Base-by-base conservation (phyloP, 2,797 vertebrate species). In the Chloroceryle amazona region DNA sequence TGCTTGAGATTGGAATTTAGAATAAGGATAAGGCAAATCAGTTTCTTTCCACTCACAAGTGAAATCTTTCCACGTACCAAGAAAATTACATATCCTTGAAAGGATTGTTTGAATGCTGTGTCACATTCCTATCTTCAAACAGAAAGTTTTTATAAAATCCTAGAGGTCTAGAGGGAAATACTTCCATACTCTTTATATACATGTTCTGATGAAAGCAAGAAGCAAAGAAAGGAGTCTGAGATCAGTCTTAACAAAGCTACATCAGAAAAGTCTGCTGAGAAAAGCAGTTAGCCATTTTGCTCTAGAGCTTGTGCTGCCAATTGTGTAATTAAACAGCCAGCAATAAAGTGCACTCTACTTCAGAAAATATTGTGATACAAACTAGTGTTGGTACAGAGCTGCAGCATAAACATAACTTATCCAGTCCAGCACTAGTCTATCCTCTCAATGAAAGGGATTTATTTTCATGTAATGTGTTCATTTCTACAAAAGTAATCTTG, bases 21-120 rank as follows among this genome's bases (percentile, higher is more conserved):
- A 31, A 54, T 37, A 78, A 90, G 46, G 9, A 63, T 76, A 65
- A 58, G 20, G 31, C 17, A 42, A n/a, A 89, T 96, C 44, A 82
- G 8, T 74, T 89, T 33, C 20, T 93, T 94, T 85, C 46, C 10
- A 41, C 7, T 78, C 54, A 81, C 67, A 90, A 75, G 51, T 73
- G 55, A 75, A 71, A 65, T 78, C 74, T 85, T 73, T 85, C 71
- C 61, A 33, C 60, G 74, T 62, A 68, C 20, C 26, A 86, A 95
- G 65, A n/a, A 91, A 96, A 60, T 96, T 93, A 51, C 6, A 31
- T 79, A 51, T 67, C 39, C 93, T 78, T 81, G 91, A 89, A 95
- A 96, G 65, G 93, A 89, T 49, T 76, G 47, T 93, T 87, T 87
- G 72, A 96, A 89, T 72, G 37, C 70, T 90, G 14, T 85, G 39